Conservation (phyloP, 2,797 vertebrate genomes). For the Melanotaenia trifasciata region DNA sequence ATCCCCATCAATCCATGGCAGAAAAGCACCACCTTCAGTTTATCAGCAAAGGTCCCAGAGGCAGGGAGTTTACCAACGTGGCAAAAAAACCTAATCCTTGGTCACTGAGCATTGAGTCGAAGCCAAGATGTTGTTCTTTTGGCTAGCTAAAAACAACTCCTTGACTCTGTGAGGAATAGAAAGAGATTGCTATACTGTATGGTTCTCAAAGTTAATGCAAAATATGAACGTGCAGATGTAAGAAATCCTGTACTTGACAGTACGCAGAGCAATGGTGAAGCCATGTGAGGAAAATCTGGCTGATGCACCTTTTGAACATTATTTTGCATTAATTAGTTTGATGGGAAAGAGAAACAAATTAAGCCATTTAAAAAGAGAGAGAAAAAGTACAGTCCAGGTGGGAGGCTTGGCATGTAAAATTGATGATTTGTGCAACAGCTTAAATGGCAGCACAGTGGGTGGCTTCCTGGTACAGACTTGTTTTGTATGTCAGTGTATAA, state of each 20-base stretch:
- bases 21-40: slow-evolving; percentile 51
- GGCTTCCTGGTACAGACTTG: neutral
- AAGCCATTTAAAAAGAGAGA: slow-evolving; percentile 25
- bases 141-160: neutral
- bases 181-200: neutral
- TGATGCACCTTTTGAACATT: neutral
- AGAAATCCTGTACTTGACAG: slow-evolving; percentile 4
- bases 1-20: slow-evolving; percentile 53
- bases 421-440: slow-evolving; percentile 50
- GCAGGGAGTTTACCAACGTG: slow-evolving; percentile 45
- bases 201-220: neutral
- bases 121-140: slow-evolving; percentile 30
- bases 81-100: slow-evolving; percentile 47
- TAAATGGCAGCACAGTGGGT: slow-evolving; percentile 27
- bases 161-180: neutral
- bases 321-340: slow-evolving; percentile 43
- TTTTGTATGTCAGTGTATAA: neutral
- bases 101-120: slow-evolving; percentile 15
- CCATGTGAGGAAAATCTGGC: slow-evolving; percentile 17
- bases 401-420: slow-evolving; percentile 55
- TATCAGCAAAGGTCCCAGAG: slow-evolving; percentile 35
- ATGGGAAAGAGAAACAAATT: slow-evolving; percentile 55
- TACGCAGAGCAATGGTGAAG: slow-evolving; percentile 13
- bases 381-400: slow-evolving; percentile 14
- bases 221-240: slow-evolving; percentile 14